Evolutionary conservation across 2,797 vertebrate genomes (phyloP).

Genomic region (Thamnophis elegans): DNA sequence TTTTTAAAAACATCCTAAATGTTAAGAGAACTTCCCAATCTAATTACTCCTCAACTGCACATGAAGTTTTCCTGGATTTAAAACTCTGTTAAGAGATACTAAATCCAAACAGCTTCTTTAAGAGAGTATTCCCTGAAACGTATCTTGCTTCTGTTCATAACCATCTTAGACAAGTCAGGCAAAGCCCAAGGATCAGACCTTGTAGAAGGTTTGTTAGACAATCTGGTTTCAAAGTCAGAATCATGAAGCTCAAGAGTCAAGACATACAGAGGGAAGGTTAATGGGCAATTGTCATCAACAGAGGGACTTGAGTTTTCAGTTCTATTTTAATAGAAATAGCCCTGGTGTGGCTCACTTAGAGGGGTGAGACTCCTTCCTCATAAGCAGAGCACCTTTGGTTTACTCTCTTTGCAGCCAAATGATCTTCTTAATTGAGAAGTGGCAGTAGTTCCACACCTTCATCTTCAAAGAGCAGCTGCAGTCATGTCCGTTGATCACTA

Average conservation of each 20-base stretch:
- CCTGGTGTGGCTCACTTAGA: neutral
- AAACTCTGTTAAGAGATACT: conserved; percentile 38
- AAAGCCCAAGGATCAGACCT: neutral
- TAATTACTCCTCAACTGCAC: conserved; percentile 57
- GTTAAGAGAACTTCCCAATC: conserved; percentile 40
- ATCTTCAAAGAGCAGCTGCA: neutral
- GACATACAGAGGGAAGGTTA: neutral
- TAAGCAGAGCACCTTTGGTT: neutral
- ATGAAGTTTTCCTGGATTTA: conserved; percentile 65
- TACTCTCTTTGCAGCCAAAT: neutral
- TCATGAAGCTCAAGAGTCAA: neutral
- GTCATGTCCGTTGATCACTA: neutral
- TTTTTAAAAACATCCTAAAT: conserved; percentile 3
- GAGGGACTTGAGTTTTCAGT: neutral
- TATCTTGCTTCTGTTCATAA: conserved; percentile 45
- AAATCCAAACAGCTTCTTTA: conserved; percentile 25
- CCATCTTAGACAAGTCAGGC: neutral
- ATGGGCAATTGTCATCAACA: neutral
- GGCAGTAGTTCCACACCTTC: neutral
- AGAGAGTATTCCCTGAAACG: conserved; percentile 35
- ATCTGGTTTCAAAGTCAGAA: neutral
- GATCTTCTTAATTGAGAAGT: neutral
- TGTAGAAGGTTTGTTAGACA: neutral
- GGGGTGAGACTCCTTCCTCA: neutral
- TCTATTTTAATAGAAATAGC: neutral